These are phyloP conservation scores for Diphyllodes magnificus DNA, from an alignment of 2,113 vertebrate species.

Conservation along the genomic window DNA sequence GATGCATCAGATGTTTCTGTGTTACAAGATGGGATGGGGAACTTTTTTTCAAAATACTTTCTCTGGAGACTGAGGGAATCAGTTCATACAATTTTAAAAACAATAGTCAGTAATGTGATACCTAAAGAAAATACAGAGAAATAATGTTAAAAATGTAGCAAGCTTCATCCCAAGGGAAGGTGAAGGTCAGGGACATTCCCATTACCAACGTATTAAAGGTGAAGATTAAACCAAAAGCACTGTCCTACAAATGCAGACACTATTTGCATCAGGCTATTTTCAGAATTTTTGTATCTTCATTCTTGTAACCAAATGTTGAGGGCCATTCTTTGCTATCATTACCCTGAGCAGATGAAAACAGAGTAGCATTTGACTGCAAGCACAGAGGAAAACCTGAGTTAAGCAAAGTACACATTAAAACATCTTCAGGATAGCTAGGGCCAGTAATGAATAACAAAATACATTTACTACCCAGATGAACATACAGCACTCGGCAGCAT, in stretches of 20 bases:
- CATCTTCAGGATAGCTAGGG: slow-evolving; percentile 15
- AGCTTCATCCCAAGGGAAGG: neutral
- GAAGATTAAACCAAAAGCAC: neutral
- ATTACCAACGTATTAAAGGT: neutral
- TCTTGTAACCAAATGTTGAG: neutral
- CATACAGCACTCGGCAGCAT: slow-evolving; percentile 2
- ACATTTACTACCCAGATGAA: slow-evolving; percentile 21
- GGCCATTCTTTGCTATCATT: neutral
- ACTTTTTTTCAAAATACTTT: neutral
- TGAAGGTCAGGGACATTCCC: neutral
- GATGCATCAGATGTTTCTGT: neutral
- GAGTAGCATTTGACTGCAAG: neutral
- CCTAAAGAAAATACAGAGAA: neutral
- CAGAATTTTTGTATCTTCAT: neutral
- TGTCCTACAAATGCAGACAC: neutral
- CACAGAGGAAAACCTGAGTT: neutral
- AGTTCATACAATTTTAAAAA: neutral
- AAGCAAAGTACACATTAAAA: slow-evolving; percentile 35
- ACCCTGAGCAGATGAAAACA: neutral
- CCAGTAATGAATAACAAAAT: slow-evolving; percentile 39
- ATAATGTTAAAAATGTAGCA: neutral
- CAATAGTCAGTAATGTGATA: neutral
- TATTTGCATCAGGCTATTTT: neutral
- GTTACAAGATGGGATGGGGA: neutral
- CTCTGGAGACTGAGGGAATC: neutral